Conservation (phyloP, 2,113 vertebrate genomes). For the Tetrao urogallus region DNA sequence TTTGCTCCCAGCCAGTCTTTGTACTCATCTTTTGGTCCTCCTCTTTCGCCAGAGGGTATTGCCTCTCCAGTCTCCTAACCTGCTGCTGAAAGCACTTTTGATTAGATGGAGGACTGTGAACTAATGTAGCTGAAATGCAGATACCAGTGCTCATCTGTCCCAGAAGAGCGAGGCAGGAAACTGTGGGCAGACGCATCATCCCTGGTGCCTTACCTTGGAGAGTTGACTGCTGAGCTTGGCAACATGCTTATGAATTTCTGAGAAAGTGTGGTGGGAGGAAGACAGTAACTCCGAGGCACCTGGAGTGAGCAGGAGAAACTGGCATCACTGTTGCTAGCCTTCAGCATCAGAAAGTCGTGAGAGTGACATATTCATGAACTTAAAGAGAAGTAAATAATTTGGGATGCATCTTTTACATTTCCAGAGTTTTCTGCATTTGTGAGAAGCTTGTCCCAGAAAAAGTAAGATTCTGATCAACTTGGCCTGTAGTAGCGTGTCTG, state of each 20-base stretch:
- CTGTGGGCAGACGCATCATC: neutral
- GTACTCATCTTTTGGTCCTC: neutral
- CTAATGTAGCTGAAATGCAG: neutral
- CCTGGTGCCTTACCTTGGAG: neutral
- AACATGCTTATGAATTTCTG: conserved; percentile 17
- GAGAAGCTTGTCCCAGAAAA: neutral
- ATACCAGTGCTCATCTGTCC: neutral
- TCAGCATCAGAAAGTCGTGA: neutral
- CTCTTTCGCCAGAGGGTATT: neutral
- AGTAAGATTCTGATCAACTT: neutral
- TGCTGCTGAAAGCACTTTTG: neutral
- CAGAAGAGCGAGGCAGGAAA: neutral
- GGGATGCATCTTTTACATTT: neutral
- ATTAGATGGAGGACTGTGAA: neutral
- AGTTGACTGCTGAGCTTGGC: neutral
- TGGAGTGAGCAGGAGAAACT: neutral
- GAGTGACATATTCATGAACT: conserved; percentile 14
- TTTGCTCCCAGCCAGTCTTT: neutral
- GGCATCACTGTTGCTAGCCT: neutral
- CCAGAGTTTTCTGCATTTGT: neutral
- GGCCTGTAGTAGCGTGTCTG: neutral
- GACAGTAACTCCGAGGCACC: neutral
- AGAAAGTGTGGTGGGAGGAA: neutral
- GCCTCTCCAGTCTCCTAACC: neutral
- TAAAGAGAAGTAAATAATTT: conserved; percentile 2